phyloP scores from a whole-genome alignment of 2,113 vertebrate genomes.

The Stigmatopora argus region DNA sequence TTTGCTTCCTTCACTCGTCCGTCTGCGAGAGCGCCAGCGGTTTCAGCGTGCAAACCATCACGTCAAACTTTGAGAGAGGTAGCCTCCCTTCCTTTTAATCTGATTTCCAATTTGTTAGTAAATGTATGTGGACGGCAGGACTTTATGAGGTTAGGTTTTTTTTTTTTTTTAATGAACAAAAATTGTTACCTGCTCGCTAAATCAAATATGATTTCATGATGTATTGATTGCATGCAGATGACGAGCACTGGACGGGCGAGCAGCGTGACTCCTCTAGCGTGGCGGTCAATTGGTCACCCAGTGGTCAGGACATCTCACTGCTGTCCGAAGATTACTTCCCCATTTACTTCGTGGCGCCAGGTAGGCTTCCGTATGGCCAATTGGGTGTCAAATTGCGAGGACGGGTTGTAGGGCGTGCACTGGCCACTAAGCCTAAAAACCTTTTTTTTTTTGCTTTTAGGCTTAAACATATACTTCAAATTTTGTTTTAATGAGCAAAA shows the following conservation, averaged over 20 bases:
- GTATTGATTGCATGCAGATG: slow-evolving; percentile 59
- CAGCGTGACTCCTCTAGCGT: slow-evolving; percentile 79
- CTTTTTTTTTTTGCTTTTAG: no score
- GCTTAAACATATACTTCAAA: no score
- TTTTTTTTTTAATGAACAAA: no score
- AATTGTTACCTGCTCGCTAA: no score
- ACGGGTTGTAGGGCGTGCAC: no score
- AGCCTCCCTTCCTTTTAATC: no score
- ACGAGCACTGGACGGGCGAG: slow-evolving; percentile 83
- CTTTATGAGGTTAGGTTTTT: no score
- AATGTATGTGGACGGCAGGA: no score
- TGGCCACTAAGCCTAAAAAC: no score
- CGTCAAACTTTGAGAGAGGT: slow-evolving; percentile 80
- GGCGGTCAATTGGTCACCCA: slow-evolving; percentile 76
- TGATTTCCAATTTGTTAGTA: no score
- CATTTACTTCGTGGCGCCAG: slow-evolving; percentile 89
- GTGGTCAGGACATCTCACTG: slow-evolving; percentile 79
- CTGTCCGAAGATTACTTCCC: slow-evolving; percentile 90
- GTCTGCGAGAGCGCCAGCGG: slow-evolving; percentile 82
- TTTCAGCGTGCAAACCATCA: slow-evolving; percentile 75
- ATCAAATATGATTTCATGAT: no score
- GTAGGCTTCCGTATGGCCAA: slow-evolving; percentile 54
- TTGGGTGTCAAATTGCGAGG: not conserved
- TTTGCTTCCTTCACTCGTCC: slow-evolving; percentile 94
- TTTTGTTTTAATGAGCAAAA: no score